Base-by-base conservation (phyloP, 2,113 vertebrate genomes). In the Lipotes vexillifer region DNA sequence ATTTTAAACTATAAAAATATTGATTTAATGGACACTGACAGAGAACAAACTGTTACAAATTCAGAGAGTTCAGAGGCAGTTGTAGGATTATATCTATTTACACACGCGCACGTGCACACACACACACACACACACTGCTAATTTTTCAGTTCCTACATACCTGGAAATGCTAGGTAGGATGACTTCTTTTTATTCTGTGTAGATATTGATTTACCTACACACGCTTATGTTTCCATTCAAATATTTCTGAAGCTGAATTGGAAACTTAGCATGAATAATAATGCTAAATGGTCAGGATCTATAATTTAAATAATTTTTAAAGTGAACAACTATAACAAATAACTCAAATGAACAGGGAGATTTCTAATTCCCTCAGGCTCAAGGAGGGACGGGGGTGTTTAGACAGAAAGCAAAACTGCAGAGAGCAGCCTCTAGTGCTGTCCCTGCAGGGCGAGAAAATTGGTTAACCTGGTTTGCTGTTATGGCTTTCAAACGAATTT, bases 401-500 rank as follows among this genome's bases (percentile, higher is more conserved):
- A 36, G 71, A 68, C 46, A 41, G 89, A 93, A 97, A 93, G 41
- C 87, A 96, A 93, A 98, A 91, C 31, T 85, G 12, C 78, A 41
- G 83, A 93, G 74, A 65, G 74, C 74, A 89, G 93, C 23, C 68
- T 95, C 83, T 49, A 12, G 36, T 25, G 52, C 85, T 96, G 25
- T 68, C 87, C 96, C 89, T 87, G 75, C 38, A 20, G 65, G 83
- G 78, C 23, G 49, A 68, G 66, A 91, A 93, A 97, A 98, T 98
- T 96, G 94, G 94, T 97, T 94, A 93, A 41, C 66, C 81, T 96
- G 66, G 36, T 83, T 97, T 88, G 20, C 96, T 89, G 44, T 85
- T 96, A 87, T 78, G 3, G 68, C 97, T 98, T 98, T 6, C 87
- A 97, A 98, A 97, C 92, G 87, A 97, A 97, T 90, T 97, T 97